These are phyloP conservation scores for Leptopilina syphax DNA, from an alignment of 2,888 invertebrate species.

Conservation along the genomic window DNA sequence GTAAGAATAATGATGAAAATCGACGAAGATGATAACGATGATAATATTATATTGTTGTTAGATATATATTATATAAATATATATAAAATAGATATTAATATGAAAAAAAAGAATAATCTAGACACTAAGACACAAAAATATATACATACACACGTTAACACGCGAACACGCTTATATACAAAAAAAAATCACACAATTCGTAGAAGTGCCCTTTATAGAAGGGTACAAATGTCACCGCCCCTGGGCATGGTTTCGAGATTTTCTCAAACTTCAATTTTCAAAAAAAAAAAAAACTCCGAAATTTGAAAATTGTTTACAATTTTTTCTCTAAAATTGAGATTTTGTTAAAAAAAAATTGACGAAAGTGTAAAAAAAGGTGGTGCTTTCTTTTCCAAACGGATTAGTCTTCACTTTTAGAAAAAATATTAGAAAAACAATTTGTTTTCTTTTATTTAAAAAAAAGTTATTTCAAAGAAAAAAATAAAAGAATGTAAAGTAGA, in stretches of 20 bases:
- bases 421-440: not conserved
- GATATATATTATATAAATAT: conserved; percentile 71
- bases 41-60: conserved; percentile 76
- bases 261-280: conserved; percentile 42
- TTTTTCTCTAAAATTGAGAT: too few relatives aligned
- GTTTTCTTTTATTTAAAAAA: not conserved
- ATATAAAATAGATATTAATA: conserved; percentile 65
- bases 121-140: conserved; percentile 56
- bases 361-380: conserved; percentile 36
- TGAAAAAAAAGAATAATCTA: conserved; percentile 67
- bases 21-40: conserved; percentile 63
- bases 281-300: not conserved
- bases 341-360: not conserved
- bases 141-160: conserved; percentile 49
- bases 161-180: conserved; percentile 36
- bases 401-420: not conserved
- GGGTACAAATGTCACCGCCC: conserved; percentile 51
- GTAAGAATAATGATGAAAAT: conserved; percentile 62
- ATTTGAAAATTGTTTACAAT: not conserved
- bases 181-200: conserved; percentile 52
- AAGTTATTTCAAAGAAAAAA: conserved; percentile 32
- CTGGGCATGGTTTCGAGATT: conserved; percentile 57
- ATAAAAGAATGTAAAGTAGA: conserved; percentile 54
- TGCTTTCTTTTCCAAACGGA: conserved; percentile 34
- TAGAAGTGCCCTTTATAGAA: conserved; percentile 59